phyloP scores from a whole-genome alignment of 2,797 vertebrate species.

The Chloroceryle amazona region DNA sequence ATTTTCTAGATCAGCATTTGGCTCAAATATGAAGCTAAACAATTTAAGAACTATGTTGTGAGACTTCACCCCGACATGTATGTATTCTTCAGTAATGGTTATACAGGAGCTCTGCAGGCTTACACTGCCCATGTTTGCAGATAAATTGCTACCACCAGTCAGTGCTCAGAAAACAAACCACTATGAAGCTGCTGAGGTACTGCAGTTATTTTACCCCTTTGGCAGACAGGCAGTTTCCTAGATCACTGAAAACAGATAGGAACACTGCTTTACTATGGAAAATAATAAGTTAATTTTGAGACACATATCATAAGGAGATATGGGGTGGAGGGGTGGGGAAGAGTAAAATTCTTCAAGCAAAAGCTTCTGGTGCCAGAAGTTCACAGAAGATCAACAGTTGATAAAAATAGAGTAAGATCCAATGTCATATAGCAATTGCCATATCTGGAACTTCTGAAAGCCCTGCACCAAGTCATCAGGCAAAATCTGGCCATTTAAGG shows the following conservation, averaged over 20 bases:
- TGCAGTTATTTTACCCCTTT: neutral
- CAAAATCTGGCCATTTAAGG: neutral
- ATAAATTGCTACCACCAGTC: neutral
- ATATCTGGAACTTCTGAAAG: neutral
- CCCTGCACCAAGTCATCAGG: neutral
- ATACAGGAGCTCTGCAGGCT: neutral
- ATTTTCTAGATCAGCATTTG: neutral
- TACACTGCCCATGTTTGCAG: neutral
- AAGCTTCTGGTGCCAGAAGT: neutral
- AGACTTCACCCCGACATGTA: neutral
- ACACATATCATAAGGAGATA: neutral
- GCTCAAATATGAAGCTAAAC: neutral
- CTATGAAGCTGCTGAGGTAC: neutral
- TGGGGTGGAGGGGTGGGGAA: fast-evolving
- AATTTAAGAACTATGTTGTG: neutral
- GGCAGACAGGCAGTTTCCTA: neutral
- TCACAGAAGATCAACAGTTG: neutral
- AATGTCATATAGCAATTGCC: neutral
- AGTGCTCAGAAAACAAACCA: neutral
- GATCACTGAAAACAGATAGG: neutral
- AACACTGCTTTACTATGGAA: neutral
- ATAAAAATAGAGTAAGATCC: neutral
- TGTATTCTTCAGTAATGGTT: neutral
- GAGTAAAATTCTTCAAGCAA: neutral
- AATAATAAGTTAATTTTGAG: neutral